phyloP scores from a whole-genome alignment of 2,888 invertebrate species.

The Cerastis rubricosa region DNA sequence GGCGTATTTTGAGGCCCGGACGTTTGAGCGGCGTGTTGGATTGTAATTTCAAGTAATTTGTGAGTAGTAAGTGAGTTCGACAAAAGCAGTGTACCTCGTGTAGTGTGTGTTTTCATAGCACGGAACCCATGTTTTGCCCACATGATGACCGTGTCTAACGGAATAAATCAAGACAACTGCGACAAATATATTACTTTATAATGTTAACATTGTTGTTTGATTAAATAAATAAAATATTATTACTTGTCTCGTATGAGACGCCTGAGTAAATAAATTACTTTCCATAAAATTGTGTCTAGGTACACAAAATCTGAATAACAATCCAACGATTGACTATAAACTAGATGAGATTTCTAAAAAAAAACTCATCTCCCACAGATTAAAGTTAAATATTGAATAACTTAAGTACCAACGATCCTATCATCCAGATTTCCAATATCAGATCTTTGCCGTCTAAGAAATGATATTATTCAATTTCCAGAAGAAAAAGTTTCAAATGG shows the following conservation, averaged over 20 bases:
- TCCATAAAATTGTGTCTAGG: slow-evolving; percentile 17
- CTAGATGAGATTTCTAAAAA: slow-evolving; percentile 49
- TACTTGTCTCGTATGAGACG: neutral
- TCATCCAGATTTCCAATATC: slow-evolving; percentile 69
- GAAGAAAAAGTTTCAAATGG: slow-evolving; percentile 64
- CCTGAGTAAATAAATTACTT: slow-evolving; percentile 2
- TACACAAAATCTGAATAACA: slow-evolving; percentile 42
- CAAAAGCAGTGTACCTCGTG: no score
- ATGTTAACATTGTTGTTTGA: no score
- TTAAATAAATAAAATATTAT: no score
- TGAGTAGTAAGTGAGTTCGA: no score
- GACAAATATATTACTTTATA: no score
- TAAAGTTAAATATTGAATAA: slow-evolving; percentile 68
- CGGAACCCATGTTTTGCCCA: no score
- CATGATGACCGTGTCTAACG: no score
- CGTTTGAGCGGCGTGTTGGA: no score
- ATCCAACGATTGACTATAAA: slow-evolving; percentile 32
- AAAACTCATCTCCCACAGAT: slow-evolving; percentile 56
- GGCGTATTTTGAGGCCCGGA: no score
- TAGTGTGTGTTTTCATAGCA: no score
- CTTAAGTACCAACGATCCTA: slow-evolving; percentile 59
- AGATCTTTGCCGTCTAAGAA: slow-evolving; percentile 64
- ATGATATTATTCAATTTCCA: slow-evolving; percentile 70
- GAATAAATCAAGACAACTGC: no score
- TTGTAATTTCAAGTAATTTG: no score